Base-by-base conservation (phyloP, 2,888 invertebrate genomes). In the Cryptus viduatorius region DNA sequence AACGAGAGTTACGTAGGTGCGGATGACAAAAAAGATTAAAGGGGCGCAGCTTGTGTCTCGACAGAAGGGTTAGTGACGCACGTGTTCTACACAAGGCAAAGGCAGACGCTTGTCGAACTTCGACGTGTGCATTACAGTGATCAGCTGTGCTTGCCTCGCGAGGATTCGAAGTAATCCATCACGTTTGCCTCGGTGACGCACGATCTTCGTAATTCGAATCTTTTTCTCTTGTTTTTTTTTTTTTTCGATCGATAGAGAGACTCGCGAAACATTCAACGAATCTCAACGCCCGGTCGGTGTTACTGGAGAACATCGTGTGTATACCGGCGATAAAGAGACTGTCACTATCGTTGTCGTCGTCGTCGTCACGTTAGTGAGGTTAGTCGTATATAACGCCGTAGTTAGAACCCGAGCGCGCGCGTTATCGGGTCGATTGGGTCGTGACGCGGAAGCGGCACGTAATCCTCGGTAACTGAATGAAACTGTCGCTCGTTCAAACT, bases 341-440 rank as follows among this genome's bases (percentile, higher is more conserved):
- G 53, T 19, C 24, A 24, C 24, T 24, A 1, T 24, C 24, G 24
- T 24, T 1, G 24, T 24, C 24, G 24, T 24, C 24, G 24, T 24
- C 46, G 50, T 5, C 42, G 56, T 56, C 42, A 19, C 71, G 42
- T 56, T 64, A 53, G 53, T 16, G 53, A 16, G 53, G 19, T 53
- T 4, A 7, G 24, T 10, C 14, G 29, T 14, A 14, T 37, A 37
- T 59, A 61, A 53, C 53, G 69, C 19, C 24, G 50, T 37, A 50
- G 48, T 53, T 53, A 16, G 3, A 16, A 53, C 8, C 64, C 68
- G 59, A 75, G 65, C 76, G 77, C 73, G 80, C 44, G 65, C 56
- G 79, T 83, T 80, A 83, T 59, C 79, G 71, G 79, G 83, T 84
- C 83, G 83, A 84, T 37, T 80, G 83, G 77, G 80, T 84, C 83